Evolutionary conservation across 2,888 invertebrate species (phyloP).

Genomic region (Drosophila silvestris): DNA sequence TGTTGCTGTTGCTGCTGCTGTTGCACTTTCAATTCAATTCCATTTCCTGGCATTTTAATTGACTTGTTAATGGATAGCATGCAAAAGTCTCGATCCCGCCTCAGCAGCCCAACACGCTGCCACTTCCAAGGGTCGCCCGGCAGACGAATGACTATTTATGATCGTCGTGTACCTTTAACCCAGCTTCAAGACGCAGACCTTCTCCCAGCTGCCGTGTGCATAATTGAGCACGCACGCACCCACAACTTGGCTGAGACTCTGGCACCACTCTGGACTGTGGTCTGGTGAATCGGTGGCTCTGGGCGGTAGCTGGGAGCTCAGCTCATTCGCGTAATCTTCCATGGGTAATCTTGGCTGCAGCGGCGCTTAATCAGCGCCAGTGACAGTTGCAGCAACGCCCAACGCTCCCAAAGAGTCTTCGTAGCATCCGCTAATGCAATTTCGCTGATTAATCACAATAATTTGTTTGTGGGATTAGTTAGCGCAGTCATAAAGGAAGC

Average conservation of each 20-base stretch:
- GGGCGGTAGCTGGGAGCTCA: conserved; percentile 19
- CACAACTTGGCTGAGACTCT: conserved; percentile 53
- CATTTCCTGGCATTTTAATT: conserved; percentile 79
- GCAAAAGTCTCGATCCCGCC: conserved; percentile 15
- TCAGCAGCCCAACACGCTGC: background rate
- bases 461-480: conserved; percentile 81
- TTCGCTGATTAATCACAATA: conserved; percentile 81
- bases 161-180: conserved; percentile 54
- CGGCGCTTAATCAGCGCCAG: conserved; percentile 76
- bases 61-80: conserved; percentile 74
- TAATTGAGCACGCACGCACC: conserved; percentile 79
- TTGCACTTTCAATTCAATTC: conserved; percentile 13
- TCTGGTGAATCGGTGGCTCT: conserved; percentile 10
- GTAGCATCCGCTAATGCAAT: conserved; percentile 73
- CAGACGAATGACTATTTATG: conserved; percentile 53
- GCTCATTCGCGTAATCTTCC: conserved; percentile 53
- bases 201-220: conserved; percentile 45
- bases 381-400: conserved; percentile 80
- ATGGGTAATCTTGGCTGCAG: conserved; percentile 56
- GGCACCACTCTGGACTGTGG: background rate
- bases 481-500: conserved; percentile 57
- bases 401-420: conserved; percentile 28
- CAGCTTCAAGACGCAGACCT: background rate
- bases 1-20: background rate
- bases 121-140: conserved; percentile 27